Evolutionary conservation across 2,113 vertebrate genomes (phyloP).

Genomic region (Cisticola juncidis): DNA sequence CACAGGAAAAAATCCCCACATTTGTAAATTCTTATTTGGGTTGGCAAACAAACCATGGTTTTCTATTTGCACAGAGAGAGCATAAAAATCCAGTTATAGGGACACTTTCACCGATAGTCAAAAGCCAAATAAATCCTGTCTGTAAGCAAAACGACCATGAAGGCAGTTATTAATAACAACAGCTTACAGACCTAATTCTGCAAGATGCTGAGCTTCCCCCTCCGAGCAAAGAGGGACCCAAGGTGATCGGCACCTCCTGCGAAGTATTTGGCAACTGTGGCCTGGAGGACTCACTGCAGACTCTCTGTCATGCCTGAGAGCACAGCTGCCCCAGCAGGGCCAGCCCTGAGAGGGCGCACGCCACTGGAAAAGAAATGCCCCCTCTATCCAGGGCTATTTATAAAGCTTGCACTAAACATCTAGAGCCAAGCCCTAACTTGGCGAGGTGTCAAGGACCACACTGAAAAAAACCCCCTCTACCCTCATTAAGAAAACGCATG

Average conservation of each 20-base stretch:
- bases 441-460: slow-evolving; percentile 35
- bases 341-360: not conserved
- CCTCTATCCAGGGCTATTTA: not conserved
- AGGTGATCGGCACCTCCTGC: not conserved
- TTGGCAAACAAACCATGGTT: not conserved
- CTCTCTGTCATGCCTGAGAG: not conserved
- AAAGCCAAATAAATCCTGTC: slow-evolving; percentile 14
- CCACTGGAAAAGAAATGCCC: not conserved
- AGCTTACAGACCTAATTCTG: slow-evolving; percentile 1
- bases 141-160: not conserved
- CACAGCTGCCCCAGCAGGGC: not conserved
- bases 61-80: slow-evolving; percentile 11
- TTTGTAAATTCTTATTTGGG: slow-evolving; percentile 18
- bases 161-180: slow-evolving; percentile 44
- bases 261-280: not conserved
- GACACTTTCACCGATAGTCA: not conserved
- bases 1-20: not conserved
- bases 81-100: not conserved
- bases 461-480: not conserved
- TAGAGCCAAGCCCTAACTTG: slow-evolving; percentile 20
- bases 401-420: slow-evolving; percentile 6
- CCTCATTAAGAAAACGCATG: slow-evolving; percentile 39
- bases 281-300: not conserved
- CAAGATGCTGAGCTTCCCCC: not conserved
- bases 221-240: not conserved